Evolutionary conservation across 2,888 invertebrate species (phyloP).

Genomic region (Tachystola acroxantha): DNA sequence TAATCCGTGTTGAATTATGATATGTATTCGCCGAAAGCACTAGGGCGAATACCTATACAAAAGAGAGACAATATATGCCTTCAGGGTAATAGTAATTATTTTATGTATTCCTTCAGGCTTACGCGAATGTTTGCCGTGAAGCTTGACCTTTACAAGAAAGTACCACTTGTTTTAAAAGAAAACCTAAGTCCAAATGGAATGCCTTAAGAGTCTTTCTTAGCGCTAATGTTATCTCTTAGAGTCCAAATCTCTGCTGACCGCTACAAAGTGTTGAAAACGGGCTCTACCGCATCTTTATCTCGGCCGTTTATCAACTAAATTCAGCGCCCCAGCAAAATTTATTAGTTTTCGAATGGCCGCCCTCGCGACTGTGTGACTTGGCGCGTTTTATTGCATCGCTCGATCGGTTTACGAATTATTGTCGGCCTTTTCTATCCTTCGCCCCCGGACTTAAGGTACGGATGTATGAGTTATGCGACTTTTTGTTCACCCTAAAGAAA

Average conservation of each 20-base stretch:
- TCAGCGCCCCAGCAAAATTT: constrained; percentile 64
- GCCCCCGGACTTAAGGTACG: constrained; percentile 14
- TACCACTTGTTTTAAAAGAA: too few species aligned
- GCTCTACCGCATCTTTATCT: constrained; percentile 52
- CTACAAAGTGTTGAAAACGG: constrained; percentile 36
- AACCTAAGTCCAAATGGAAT: too few species aligned
- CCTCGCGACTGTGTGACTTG: constrained; percentile 47
- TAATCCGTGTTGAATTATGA: too few species aligned
- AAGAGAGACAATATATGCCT: too few species aligned
- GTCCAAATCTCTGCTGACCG: constrained; percentile 36
- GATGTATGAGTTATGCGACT: constrained; percentile 29
- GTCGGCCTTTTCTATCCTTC: constrained; percentile 31
- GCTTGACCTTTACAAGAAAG: too few species aligned
- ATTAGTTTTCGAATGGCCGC: constrained; percentile 66
- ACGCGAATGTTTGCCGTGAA: too few species aligned
- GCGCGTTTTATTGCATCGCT: constrained; percentile 46
- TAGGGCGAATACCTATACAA: too few species aligned
- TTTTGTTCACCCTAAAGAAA: constrained; percentile 23
- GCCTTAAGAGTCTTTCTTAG: neutral
- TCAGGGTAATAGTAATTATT: too few species aligned
- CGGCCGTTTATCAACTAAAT: constrained; percentile 69
- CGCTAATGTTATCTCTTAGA: constrained; percentile 14
- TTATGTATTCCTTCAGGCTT: too few species aligned
- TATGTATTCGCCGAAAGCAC: too few species aligned
- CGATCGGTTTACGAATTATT: constrained; percentile 44